A percentile compares a stretch with the other conserved stretches of the same genome.
Conservation (phyloP, 2,888 invertebrate genomes). For the Heliconius ismenius region DNA sequence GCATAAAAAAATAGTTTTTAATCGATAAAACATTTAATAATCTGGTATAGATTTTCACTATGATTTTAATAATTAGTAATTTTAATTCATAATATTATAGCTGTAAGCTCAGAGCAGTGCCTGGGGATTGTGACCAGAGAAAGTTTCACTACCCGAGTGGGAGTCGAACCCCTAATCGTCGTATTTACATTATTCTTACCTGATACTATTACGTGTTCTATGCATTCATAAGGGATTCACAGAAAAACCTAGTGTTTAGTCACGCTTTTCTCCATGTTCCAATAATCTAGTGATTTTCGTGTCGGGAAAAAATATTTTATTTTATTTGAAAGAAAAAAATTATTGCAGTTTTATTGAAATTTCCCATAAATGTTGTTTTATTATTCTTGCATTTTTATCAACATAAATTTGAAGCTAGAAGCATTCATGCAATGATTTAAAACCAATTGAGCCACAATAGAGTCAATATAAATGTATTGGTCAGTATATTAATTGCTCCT, state of each 20-base stretch:
- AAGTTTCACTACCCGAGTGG: too few relatives aligned
- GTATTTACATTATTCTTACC: background rate
- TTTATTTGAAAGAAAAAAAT: background rate
- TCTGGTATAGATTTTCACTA: background rate
- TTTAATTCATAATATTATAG: background rate
- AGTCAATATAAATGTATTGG: background rate
- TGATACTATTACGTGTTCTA: background rate
- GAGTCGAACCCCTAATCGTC: too few relatives aligned
- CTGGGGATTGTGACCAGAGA: too few relatives aligned
- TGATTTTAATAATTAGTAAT: background rate
- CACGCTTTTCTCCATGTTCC: background rate
- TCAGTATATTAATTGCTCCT: constrained; percentile 5
- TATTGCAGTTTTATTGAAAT: background rate
- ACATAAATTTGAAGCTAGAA: too few relatives aligned
- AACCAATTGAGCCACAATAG: background rate
- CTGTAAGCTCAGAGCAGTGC: too few relatives aligned
- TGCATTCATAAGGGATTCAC: background rate
- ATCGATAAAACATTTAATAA: too few relatives aligned
- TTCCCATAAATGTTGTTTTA: background rate
- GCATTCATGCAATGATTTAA: background rate
- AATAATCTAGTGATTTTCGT: background rate
- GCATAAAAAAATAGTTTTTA: background rate
- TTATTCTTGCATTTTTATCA: background rate
- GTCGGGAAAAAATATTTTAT: background rate
- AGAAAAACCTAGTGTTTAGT: background rate